These are phyloP conservation scores for Motacilla alba DNA, from an alignment of 2,113 vertebrate genomes.

Conservation along the genomic window DNA sequence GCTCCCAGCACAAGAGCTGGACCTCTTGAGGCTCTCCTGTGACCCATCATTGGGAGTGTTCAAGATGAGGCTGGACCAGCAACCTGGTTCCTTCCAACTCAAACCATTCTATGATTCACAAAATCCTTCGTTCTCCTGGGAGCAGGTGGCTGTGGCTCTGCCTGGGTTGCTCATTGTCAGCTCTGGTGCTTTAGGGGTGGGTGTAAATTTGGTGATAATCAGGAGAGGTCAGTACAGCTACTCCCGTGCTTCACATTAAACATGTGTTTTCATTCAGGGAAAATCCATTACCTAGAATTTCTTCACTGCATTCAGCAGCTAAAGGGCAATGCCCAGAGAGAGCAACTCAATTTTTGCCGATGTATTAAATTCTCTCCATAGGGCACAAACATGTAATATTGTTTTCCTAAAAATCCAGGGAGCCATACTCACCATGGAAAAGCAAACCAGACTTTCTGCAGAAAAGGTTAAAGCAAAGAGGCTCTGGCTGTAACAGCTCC, in stretches of 20 bases:
- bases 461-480: not conserved
- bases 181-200: not conserved
- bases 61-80: not conserved
- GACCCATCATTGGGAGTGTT: not conserved
- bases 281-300: not conserved
- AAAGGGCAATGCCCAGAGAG: not conserved
- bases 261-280: accelerated
- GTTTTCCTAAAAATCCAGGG: not conserved
- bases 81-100: not conserved
- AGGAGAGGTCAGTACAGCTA: not conserved
- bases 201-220: not conserved
- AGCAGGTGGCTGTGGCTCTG: not conserved
- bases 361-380: not conserved
- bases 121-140: not conserved
- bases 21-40: not conserved
- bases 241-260: not conserved
- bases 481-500: not conserved
- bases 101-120: not conserved
- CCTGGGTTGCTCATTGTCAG: accelerated
- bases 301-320: not conserved
- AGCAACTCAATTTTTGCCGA: not conserved
- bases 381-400: not conserved
- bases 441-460: not conserved
- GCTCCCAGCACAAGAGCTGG: not conserved
- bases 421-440: not conserved